Percentiles rank a stretch among this genome's conserved stretches.
Conservation (phyloP, 2,888 invertebrate species). For the Hyalella azteca region DNA sequence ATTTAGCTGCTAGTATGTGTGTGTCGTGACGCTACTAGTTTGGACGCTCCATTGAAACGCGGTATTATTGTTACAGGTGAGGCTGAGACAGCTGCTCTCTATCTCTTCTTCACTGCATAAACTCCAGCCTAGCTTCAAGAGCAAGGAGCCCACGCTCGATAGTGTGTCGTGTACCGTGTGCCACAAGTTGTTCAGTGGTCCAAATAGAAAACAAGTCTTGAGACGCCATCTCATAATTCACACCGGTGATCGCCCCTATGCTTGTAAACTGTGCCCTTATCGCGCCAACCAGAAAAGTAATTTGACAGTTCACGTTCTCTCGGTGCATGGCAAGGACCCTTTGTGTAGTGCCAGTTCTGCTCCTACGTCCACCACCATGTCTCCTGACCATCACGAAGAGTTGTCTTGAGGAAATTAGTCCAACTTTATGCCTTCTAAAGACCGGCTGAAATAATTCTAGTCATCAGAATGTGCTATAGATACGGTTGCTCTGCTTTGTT, state of each 20-base stretch:
- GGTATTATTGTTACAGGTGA: constrained; percentile 38
- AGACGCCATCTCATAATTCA: constrained; percentile 54
- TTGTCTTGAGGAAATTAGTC: neutral
- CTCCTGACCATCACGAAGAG: neutral
- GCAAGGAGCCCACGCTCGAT: constrained; percentile 4
- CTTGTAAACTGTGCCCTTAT: constrained; percentile 53
- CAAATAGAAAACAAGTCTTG: constrained; percentile 46
- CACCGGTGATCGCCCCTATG: constrained; percentile 54
- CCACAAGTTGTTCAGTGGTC: constrained; percentile 54
- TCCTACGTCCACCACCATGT: constrained; percentile 2
- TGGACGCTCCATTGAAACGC: constrained; percentile 32
- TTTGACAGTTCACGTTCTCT: constrained; percentile 50
- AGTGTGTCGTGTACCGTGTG: constrained; percentile 50
- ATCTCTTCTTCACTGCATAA: constrained; percentile 34
- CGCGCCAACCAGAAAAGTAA: constrained; percentile 57
- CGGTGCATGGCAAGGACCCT: constrained; percentile 23
- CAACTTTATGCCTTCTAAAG: too few species aligned
- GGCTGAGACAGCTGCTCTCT: constrained; percentile 32
- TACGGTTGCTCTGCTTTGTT: too few species aligned
- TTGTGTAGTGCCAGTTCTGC: neutral
- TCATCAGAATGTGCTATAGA: too few species aligned
- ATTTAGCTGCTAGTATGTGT: constrained; percentile 4
- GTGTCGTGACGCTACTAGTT: neutral
- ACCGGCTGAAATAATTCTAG: too few species aligned
- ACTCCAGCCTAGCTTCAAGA: constrained; percentile 8